Conservation (phyloP, 2,888 invertebrate species). For the Rugalucina vietnamica region DNA sequence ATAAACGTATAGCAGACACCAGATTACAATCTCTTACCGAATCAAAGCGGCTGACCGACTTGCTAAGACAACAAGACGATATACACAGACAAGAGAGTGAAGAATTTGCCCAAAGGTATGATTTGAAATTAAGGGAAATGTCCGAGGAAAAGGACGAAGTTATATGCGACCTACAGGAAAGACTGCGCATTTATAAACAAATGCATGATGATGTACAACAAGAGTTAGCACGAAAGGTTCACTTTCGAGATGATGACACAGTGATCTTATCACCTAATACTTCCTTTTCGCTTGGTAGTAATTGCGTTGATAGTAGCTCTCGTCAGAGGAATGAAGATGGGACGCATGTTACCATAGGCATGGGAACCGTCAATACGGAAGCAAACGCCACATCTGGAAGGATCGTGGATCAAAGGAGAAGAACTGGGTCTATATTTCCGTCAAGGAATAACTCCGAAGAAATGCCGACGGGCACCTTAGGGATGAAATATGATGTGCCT, state of each 20-base stretch:
- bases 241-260: not conserved
- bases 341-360: too few relatives aligned
- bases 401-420: too few relatives aligned
- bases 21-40: not conserved
- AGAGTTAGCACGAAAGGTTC: not conserved
- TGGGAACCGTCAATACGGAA: too few relatives aligned
- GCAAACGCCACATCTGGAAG: too few relatives aligned
- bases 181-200: not conserved
- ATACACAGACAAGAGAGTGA: not conserved
- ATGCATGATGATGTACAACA: not conserved
- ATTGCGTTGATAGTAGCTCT: too few relatives aligned
- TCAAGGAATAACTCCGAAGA: too few relatives aligned
- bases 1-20: not conserved
- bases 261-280: too few relatives aligned
- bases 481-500: too few relatives aligned
- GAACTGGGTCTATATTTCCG: too few relatives aligned
- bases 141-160: not conserved
- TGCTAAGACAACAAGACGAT: not conserved
- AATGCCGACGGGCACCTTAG: too few relatives aligned
- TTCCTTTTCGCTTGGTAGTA: too few relatives aligned
- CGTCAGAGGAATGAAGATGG: too few relatives aligned
- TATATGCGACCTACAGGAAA: not conserved
- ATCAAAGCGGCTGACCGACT: not conserved
- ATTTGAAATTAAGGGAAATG: not conserved
- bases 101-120: not conserved